Base-by-base conservation (phyloP, 2,113 vertebrate species). In the Oreocharis arfaki region DNA sequence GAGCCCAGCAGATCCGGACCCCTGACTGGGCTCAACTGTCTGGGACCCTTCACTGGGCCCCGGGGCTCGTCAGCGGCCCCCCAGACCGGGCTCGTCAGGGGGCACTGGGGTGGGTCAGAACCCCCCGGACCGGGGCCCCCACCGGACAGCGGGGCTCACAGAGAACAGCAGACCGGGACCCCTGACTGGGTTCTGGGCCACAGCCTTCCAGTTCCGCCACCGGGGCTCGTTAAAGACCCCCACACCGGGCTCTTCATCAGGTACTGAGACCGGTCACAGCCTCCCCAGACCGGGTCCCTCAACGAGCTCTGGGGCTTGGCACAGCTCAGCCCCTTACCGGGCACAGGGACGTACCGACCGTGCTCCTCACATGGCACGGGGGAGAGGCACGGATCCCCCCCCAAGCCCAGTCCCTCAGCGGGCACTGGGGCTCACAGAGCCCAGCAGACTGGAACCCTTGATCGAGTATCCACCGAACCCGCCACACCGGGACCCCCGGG, bases 121-220 rank as follows among this genome's bases (percentile, higher is more conserved):
- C 9, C 13, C 33, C 13, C 7, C 57, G 6, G 16, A 10, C 3
- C 32, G 15, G 42, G 22, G 10, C 33, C 32, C 16, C 7, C 30
- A 9, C 4, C 32, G 13, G 20, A 3, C 41, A 46, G 32, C 46
- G 26, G 24, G 30, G 21, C 56, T 60, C 82, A 33, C 61, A 30
- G 7, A 3, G 52, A 32, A 7, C 71, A 2, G 42, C 52, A 67
- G 2, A n/a, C 15, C 50, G 15, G 2, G 8, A 28, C 2, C 16
- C n/a, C 35, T 9, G 30, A 2, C 6, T 9, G 30, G 12, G 6
- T 1, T 28, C 23, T 8, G 18, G 22, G 28, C 5, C 50, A 16
- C 60, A 13, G 32, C 30, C 30, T 24, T 23, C 19, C 41, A 16
- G 41, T 4, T 13, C 5, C 26, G 26, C 10, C 35, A 11, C 28